These are phyloP conservation scores for Thymelicus sylvestris DNA, from an alignment of 2,888 invertebrate species.

Conservation along the genomic window DNA sequence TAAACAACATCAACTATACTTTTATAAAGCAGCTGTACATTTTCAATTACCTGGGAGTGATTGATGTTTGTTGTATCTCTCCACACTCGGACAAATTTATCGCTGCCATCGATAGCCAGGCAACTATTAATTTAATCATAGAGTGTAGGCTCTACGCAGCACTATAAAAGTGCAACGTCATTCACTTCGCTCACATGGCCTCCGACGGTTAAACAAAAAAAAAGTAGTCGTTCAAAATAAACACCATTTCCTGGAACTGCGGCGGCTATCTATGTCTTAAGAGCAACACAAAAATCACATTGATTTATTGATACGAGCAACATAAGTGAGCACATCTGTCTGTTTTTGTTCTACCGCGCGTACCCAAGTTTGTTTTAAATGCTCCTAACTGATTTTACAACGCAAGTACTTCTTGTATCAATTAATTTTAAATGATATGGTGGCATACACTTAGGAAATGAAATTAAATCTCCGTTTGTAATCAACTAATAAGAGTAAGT, in stretches of 20 bases:
- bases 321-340: conserved; percentile 60
- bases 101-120: conserved; percentile 70
- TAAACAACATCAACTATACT: conserved; percentile 53
- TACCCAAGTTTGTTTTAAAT: conserved; percentile 22
- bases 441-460: conserved; percentile 46
- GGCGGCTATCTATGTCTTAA: conserved; percentile 63
- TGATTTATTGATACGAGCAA: conserved; percentile 65
- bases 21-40: conserved; percentile 67
- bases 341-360: conserved; percentile 46
- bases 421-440: conserved; percentile 30
- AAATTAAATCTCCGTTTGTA: conserved; percentile 70
- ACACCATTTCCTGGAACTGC: conserved; percentile 69
- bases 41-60: conserved; percentile 74
- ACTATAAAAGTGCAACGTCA: conserved; percentile 72
- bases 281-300: conserved; percentile 59
- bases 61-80: conserved; percentile 71
- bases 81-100: conserved; percentile 74
- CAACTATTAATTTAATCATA: conserved; percentile 73
- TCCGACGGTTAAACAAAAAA: conserved; percentile 59
- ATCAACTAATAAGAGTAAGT: conserved; percentile 78
- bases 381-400: conserved; percentile 15
- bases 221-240: conserved; percentile 78
- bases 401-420: conserved; percentile 30
- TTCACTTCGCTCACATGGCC: conserved; percentile 64
- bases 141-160: conserved; percentile 55